phyloP scores from a whole-genome alignment of 2,797 vertebrate species.

The Ptychadena robeensis region DNA sequence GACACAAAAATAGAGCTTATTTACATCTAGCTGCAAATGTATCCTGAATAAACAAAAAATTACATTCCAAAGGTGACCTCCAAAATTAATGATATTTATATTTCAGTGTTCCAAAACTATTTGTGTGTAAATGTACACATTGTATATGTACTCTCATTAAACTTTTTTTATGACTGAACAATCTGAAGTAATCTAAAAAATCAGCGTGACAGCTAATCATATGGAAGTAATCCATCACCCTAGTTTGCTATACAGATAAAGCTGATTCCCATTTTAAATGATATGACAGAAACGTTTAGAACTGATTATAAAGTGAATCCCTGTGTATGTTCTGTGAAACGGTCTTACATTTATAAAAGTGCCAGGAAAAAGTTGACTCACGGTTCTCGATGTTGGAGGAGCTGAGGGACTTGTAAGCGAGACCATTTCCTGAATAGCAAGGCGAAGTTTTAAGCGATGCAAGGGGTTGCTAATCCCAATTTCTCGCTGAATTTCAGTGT shows the following conservation, averaged over 20 bases:
- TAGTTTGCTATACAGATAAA: background rate
- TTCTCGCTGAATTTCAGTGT: conserved; percentile 97
- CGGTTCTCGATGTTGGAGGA: conserved; percentile 95
- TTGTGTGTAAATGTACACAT: no score
- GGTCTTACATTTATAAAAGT: background rate
- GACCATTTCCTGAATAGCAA: conserved; percentile 98
- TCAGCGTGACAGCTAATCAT: no score
- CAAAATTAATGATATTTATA: background rate
- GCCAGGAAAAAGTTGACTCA: conserved; percentile 77
- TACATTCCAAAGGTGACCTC: no score
- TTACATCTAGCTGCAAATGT: background rate
- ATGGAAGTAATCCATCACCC: background rate
- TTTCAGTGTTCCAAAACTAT: no score
- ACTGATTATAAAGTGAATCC: background rate
- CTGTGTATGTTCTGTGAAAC: background rate
- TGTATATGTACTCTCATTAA: no score
- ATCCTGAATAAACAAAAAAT: background rate
- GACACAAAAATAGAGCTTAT: background rate
- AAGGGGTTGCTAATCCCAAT: conserved; percentile 97
- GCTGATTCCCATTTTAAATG: background rate
- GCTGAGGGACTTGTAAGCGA: conserved; percentile 96
- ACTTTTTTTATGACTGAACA: no score
- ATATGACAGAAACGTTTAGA: background rate
- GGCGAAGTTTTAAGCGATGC: conserved; percentile 92
- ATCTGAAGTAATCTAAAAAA: no score